phyloP scores from a whole-genome alignment of 2,113 vertebrate genomes.

The Cebidichthys violaceus region DNA sequence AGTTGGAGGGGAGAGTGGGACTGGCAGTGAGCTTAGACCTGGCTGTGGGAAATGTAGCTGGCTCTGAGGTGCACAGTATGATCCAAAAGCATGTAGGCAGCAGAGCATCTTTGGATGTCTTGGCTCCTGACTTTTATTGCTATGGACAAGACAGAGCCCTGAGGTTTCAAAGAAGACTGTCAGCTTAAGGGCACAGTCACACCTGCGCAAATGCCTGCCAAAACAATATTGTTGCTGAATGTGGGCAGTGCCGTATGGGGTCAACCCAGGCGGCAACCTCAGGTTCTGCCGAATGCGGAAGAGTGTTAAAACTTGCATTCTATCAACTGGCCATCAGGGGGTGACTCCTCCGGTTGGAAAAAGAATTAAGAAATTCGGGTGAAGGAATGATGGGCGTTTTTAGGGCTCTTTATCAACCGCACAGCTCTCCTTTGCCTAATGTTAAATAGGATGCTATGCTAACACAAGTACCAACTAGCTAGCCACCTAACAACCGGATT shows the following conservation, averaged over 20 bases:
- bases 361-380: no score
- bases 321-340: no score
- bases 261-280: not conserved
- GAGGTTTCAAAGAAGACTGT: slow-evolving; percentile 14
- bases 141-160: slow-evolving; percentile 23
- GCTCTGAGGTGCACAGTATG: slow-evolving; percentile 28
- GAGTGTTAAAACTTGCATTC: no score
- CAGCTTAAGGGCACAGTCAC: not conserved
- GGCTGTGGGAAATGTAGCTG: slow-evolving; percentile 33
- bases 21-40: slow-evolving; percentile 1
- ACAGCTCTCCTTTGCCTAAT: not conserved
- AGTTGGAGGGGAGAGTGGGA: slow-evolving; percentile 38
- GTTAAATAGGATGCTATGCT: not conserved
- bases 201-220: not conserved
- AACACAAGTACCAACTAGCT: not conserved
- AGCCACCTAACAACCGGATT: not conserved
- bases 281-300: no score
- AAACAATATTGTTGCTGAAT: not conserved
- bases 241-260: not conserved
- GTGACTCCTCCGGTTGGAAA: no score
- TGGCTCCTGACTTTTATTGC: slow-evolving; percentile 34
- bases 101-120: slow-evolving; percentile 40
- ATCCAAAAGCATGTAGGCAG: slow-evolving; percentile 37
- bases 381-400: not conserved
- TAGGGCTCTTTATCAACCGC: no score